Evolutionary conservation across 1,140 invertebrate genomes (phyloP).

Genomic region (Drosophila parvula): DNA sequence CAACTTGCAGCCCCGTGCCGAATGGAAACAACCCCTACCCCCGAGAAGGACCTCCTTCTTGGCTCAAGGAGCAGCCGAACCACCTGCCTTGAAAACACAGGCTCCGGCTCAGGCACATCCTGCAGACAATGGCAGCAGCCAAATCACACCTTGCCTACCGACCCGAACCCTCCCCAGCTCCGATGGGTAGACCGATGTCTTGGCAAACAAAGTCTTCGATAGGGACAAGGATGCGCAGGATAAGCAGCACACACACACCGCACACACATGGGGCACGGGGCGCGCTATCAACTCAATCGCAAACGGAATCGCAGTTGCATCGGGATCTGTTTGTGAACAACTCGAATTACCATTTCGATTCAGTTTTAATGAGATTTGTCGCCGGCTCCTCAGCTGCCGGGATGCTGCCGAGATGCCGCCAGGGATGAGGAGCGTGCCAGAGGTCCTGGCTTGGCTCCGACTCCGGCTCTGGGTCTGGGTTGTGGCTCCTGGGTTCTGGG

Average conservation of each 20-base stretch:
- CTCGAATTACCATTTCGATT: conserved; percentile 82
- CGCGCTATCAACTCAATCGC: conserved; percentile 73
- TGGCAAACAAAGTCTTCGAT: conserved; percentile 71
- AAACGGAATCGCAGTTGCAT: conserved; percentile 62
- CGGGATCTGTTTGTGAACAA: conserved; percentile 75
- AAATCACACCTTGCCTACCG: conserved; percentile 54
- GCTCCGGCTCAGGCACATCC: conserved; percentile 40
- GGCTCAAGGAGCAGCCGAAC: conserved; percentile 7
- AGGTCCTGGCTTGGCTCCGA: conserved; percentile 29
- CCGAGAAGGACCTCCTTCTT: background rate
- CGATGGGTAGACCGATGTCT: conserved; percentile 40
- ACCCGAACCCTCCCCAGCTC: conserved; percentile 1
- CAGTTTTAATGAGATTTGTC: conserved; percentile 81
- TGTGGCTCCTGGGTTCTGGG: conserved; percentile 23
- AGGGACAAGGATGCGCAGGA: conserved; percentile 29
- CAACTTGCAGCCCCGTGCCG: conserved; percentile 6
- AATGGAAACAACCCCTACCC: background rate
- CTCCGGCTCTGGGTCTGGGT: background rate
- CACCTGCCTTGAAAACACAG: conserved; percentile 45
- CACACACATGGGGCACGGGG: conserved; percentile 19
- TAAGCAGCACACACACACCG: conserved; percentile 19
- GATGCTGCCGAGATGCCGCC: background rate
- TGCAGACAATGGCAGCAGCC: conserved; percentile 48
- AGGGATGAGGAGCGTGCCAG: conserved; percentile 42
- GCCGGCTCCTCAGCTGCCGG: conserved; percentile 53